Base-by-base conservation (phyloP, 2,113 vertebrate species). In the Dipodomys merriami region DNA sequence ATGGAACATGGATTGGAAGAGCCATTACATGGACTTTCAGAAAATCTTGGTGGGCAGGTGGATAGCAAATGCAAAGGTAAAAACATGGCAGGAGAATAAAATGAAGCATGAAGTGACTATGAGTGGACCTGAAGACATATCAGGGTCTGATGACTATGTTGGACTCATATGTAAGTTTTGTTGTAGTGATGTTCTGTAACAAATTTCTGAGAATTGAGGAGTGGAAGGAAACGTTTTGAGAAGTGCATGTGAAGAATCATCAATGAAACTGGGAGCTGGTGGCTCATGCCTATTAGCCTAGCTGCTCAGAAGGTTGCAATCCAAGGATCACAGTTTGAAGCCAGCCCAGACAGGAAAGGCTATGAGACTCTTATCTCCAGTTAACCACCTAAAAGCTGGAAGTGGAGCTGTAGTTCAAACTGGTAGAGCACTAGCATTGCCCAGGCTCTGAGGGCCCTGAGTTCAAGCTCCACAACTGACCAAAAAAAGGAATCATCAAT, bases 161-260 rank as follows among this genome's bases (percentile, higher is more conserved):
- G 33, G 64, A 33, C 46, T 33, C 25, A 23, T 12, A 10, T 64
- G 86, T 86, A 49, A 39, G 46, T 57, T 57, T 57, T 13, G 53
- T 57, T 13, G 12, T 10, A 16, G 15, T 57, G 53, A 4, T 90
- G 72, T 53, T 81, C 74, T 83, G 27, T 22, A 68, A 44, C 33
- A 53, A 53, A 29, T 74, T 53, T 93, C 46, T 91, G 67, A 92
- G 67, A 83, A 91, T 44, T 60, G 83, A 27, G 8, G 33, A 29
- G 23, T 67, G 20, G 49, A 89, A 27, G 30, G 33, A 27, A 68
- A 0, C 3, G 69, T 73, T 57, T 22, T 9, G 27, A 5, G 23
- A 90, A 7, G 27, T 29, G 0, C 10, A 12, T 35, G 53, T 57
- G 53, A 57, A 57, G 53, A 57, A 57, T 57, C 15, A 57, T 57